phyloP scores from a whole-genome alignment of 1,140 invertebrate species.

The Dendroctonus ponderosae region DNA sequence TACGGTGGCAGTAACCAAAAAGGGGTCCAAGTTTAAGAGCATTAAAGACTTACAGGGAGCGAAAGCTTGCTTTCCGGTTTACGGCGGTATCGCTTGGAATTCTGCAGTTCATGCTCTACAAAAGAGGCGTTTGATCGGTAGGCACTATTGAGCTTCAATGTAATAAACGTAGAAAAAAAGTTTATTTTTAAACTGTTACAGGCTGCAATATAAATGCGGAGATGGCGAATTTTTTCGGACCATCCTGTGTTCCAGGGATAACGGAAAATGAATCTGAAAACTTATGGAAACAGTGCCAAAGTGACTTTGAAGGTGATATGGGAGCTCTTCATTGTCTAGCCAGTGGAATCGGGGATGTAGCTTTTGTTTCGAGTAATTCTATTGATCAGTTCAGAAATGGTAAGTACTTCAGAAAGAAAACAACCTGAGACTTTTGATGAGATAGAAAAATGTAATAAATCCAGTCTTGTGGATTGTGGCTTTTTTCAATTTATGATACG shows the following conservation, averaged over 20 bases:
- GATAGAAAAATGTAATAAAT: no score
- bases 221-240: slow-evolving; percentile 60
- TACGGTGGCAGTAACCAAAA: slow-evolving; percentile 69
- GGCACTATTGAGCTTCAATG: background rate
- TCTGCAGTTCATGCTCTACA: slow-evolving; percentile 54
- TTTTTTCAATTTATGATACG: no score
- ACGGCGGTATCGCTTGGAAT: slow-evolving; percentile 65
- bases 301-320: slow-evolving; percentile 54
- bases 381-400: slow-evolving; percentile 1
- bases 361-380: slow-evolving; percentile 67
- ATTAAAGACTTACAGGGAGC: slow-evolving; percentile 64
- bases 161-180: slow-evolving; percentile 41
- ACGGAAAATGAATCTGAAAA: slow-evolving; percentile 28
- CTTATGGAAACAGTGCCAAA: slow-evolving; percentile 34
- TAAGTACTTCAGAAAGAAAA: background rate
- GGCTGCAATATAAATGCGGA: slow-evolving; percentile 52
- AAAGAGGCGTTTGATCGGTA: slow-evolving; percentile 23
- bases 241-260: slow-evolving; percentile 59
- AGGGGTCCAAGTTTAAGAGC: slow-evolving; percentile 57
- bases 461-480: no score
- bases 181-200: slow-evolving; percentile 37
- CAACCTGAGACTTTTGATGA: no score
- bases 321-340: slow-evolving; percentile 77
- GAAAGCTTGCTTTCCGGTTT: slow-evolving; percentile 68
- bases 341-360: slow-evolving; percentile 78